Evolutionary conservation across 2,888 invertebrate species (phyloP).

Genomic region (Agrochola lota): DNA sequence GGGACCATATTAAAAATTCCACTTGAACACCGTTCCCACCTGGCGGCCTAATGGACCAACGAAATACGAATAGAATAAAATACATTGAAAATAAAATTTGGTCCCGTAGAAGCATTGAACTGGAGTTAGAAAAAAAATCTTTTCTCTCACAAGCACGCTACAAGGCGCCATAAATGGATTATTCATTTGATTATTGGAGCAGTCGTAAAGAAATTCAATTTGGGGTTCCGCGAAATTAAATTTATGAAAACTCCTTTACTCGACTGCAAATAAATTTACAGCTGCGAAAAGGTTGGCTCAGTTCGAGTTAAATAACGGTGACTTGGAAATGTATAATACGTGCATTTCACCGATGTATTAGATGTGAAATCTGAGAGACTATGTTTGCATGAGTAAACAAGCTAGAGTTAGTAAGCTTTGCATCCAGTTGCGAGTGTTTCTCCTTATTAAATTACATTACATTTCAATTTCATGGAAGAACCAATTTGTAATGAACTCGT

Average conservation of each 20-base stretch:
- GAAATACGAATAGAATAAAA: slow-evolving; percentile 69
- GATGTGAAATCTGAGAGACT: slow-evolving; percentile 26
- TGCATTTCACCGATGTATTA: slow-evolving; percentile 32
- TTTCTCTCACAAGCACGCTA: slow-evolving; percentile 71
- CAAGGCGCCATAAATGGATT: slow-evolving; percentile 81
- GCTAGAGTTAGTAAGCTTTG: not conserved
- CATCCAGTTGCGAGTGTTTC: not conserved
- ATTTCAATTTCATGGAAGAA: not conserved
- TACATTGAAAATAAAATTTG: slow-evolving; percentile 60
- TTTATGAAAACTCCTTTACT: slow-evolving; percentile 82
- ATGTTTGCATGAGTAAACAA: slow-evolving; percentile 7
- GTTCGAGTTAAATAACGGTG: slow-evolving; percentile 62
- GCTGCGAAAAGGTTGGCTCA: slow-evolving; percentile 69
- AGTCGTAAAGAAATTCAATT: slow-evolving; percentile 87
- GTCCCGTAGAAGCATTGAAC: slow-evolving; percentile 31
- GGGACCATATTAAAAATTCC: slow-evolving; percentile 74
- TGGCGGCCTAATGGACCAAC: slow-evolving; percentile 71
- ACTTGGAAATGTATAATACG: slow-evolving; percentile 54
- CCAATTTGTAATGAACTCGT: not conserved
- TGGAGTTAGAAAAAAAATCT: slow-evolving; percentile 47
- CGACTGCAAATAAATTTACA: slow-evolving; percentile 82
- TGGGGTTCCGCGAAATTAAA: slow-evolving; percentile 82
- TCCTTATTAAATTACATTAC: not conserved
- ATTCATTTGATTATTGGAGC: slow-evolving; percentile 88
- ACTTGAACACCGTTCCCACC: slow-evolving; percentile 74